These are phyloP conservation scores for Tenthredo amoena DNA, from an alignment of 2,888 invertebrate species.

Conservation along the genomic window DNA sequence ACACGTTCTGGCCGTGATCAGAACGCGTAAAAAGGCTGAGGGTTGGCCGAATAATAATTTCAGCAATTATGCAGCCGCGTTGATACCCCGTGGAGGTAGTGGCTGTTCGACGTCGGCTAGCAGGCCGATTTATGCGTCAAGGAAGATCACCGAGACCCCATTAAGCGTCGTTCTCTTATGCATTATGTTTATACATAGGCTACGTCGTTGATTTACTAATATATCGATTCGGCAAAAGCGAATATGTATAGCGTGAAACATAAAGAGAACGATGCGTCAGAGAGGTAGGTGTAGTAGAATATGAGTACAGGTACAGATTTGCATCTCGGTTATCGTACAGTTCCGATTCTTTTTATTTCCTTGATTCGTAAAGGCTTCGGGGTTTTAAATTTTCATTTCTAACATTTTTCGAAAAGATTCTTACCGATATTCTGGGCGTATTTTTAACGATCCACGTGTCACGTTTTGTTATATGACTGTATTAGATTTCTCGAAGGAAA, in stretches of 20 bases:
- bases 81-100: constrained; percentile 47
- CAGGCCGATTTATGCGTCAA: constrained; percentile 49
- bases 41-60: constrained; percentile 49
- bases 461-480: constrained; percentile 38
- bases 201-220: constrained; percentile 25
- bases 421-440: background rate
- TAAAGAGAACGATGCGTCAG: background rate
- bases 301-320: background rate
- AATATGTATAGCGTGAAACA: background rate
- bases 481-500: constrained; percentile 20
- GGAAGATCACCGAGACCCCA: constrained; percentile 48
- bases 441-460: constrained; percentile 1
- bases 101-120: constrained; percentile 48
- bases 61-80: constrained; percentile 43
- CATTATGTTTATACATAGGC: background rate
- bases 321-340: background rate
- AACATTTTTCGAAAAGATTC: background rate
- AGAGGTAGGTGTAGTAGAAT: constrained; percentile 8
- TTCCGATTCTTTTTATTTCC: background rate
- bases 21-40: constrained; percentile 6
- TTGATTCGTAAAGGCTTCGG: background rate
- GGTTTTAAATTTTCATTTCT: background rate
- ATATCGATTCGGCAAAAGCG: constrained; percentile 1
- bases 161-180: constrained; percentile 18
- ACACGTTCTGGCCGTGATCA: constrained; percentile 8